These are phyloP conservation scores for Oreonectes daqikongensis DNA, from an alignment of 2,797 vertebrate species.

Conservation along the genomic window DNA sequence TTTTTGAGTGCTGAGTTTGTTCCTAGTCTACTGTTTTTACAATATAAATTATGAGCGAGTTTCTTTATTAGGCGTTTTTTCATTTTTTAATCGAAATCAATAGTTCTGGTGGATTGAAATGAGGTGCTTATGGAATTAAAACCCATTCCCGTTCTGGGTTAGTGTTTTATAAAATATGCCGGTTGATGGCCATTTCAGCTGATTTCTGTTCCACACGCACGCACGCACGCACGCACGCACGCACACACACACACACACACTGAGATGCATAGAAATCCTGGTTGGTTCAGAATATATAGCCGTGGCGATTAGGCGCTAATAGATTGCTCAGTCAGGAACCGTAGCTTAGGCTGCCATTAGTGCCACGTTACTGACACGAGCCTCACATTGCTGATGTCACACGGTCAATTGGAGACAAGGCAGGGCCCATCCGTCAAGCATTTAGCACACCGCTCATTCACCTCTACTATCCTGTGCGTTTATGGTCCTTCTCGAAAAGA, in stretches of 20 bases:
- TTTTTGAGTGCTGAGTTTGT: constrained; percentile 40
- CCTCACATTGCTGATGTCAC: constrained; percentile 76
- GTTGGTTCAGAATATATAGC: constrained; percentile 48
- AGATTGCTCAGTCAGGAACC: constrained; percentile 64
- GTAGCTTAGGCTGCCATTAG: constrained; percentile 73
- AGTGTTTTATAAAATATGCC: constrained; percentile 23
- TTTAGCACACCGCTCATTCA: constrained; percentile 55
- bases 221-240: too few relatives aligned
- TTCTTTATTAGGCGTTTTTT: constrained; percentile 41
- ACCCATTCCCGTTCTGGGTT: constrained; percentile 23
- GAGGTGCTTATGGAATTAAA: constrained; percentile 35
- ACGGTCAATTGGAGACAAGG: constrained; percentile 74
- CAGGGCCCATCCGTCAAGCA: constrained; percentile 52
- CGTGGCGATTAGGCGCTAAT: constrained; percentile 58
- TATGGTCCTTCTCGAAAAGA: constrained; percentile 41
- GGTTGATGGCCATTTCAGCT: constrained; percentile 47
- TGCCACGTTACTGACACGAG: constrained; percentile 70
- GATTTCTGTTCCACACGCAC: constrained; percentile 40
- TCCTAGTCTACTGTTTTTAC: background rate
- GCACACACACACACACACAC: constrained; percentile 18
- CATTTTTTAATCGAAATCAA: constrained; percentile 47
- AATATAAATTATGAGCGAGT: background rate
- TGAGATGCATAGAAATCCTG: constrained; percentile 14
- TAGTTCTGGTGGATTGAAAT: constrained; percentile 34
- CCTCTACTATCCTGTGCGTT: constrained; percentile 28